These are phyloP conservation scores for Catostylus mosaicus DNA, from an alignment of 30 jellyfish, hydroid and myxozoan species.

Conservation along the genomic window DNA sequence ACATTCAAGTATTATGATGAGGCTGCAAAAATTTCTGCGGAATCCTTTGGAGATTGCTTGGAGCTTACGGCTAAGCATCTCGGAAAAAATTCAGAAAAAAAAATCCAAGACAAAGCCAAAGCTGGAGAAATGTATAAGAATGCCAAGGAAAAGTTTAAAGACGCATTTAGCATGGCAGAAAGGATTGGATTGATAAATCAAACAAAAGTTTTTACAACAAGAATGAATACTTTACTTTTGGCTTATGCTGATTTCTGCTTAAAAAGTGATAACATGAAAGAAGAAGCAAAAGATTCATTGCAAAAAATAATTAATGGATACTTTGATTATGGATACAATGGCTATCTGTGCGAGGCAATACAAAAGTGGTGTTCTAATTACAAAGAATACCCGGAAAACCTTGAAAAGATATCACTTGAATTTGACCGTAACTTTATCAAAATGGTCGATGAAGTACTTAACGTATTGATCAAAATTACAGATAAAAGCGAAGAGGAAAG, in stretches of 20 bases:
- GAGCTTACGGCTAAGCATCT: not conserved
- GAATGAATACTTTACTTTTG: not conserved
- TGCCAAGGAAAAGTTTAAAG: no score
- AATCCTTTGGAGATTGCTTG: slow-evolving; percentile 19
- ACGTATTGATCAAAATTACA: not conserved
- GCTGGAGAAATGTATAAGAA: not conserved
- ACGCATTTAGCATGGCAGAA: not conserved
- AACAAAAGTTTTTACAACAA: not conserved
- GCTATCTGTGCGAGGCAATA: not conserved
- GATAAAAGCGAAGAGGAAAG: slow-evolving; percentile 1
- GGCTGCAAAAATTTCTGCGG: not conserved
- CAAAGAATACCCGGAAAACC: not conserved
- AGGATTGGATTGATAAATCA: slow-evolving; percentile 2
- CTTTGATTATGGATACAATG: not conserved
- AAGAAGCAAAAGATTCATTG: not conserved
- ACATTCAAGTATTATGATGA: not conserved
- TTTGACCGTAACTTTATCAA: not conserved
- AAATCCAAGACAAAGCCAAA: not conserved
- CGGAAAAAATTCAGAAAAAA: not conserved
- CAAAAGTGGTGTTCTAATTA: no score
- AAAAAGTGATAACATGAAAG: not conserved
- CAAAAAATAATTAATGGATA: not conserved
- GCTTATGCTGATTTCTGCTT: not conserved
- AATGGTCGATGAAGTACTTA: not conserved
- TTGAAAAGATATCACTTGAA: not conserved